A percentile compares a stretch with the other conserved stretches of the same genome.
Conservation (phyloP, 2,113 vertebrate genomes). For the Mobula hypostoma region DNA sequence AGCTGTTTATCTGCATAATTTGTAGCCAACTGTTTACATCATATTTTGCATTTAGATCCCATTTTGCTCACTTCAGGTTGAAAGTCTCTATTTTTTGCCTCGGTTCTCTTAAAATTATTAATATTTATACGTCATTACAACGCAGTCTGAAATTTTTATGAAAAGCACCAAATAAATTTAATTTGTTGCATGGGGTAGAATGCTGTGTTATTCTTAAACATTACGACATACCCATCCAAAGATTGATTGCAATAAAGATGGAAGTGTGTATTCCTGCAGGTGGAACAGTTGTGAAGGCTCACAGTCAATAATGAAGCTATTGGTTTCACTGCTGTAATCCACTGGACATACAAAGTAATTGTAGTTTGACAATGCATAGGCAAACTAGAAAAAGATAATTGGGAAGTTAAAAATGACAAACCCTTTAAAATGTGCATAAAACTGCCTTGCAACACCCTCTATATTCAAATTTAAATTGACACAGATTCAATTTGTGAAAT, state of each 20-base stretch:
- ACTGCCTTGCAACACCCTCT: background rate
- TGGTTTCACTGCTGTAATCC: slow-evolving; percentile 82
- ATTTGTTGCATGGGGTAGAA: background rate
- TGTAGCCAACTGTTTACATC: background rate
- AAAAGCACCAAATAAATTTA: background rate
- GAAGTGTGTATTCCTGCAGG: slow-evolving; percentile 76
- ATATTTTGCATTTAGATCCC: background rate
- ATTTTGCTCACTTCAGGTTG: background rate
- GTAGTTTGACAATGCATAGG: slow-evolving; percentile 78
- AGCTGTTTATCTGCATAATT: background rate
- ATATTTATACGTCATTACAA: background rate
- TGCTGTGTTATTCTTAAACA: background rate
- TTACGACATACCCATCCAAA: slow-evolving; percentile 66
- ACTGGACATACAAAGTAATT: slow-evolving; percentile 91
- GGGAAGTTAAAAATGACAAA: background rate
- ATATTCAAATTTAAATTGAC: background rate
- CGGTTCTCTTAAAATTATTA: slow-evolving; percentile 6
- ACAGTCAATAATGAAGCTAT: slow-evolving; percentile 81
- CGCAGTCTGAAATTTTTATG: background rate
- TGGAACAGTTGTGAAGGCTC: slow-evolving; percentile 83
- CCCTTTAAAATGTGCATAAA: background rate
- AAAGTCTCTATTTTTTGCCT: background rate
- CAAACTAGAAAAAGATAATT: slow-evolving; percentile 59
- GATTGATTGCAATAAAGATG: slow-evolving; percentile 59
- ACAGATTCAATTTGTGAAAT: background rate